Percentiles rank a stretch among this genome's conserved stretches.
Conservation (phyloP, 2,113 vertebrate genomes). For the Heterochromis multidens region DNA sequence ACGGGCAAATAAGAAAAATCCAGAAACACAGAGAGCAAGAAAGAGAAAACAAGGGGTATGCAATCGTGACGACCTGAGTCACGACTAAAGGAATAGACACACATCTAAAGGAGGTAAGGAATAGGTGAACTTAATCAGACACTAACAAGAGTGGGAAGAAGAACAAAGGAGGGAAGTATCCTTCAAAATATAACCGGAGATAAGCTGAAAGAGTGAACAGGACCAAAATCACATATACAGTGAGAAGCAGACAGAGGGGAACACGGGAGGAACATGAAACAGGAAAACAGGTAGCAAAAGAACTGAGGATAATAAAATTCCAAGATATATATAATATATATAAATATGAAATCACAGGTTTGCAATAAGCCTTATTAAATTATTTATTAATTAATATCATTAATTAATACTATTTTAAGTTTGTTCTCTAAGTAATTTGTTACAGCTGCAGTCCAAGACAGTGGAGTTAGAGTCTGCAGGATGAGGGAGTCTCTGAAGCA, state of each 20-base stretch:
- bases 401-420: no score
- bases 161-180: background rate
- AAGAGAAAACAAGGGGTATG: background rate
- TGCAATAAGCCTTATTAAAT: no score
- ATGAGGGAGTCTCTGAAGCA: background rate
- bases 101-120: background rate
- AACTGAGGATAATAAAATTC: no score
- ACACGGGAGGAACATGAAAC: background rate
- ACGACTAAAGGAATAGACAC: background rate
- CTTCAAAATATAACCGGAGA: background rate
- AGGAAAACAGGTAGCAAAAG: no score
- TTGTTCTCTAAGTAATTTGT: no score
- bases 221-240: background rate
- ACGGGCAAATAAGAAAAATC: no score
- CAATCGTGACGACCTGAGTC: background rate
- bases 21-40: background rate
- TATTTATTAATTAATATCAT: no score
- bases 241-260: background rate
- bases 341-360: background rate
- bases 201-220: background rate
- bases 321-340: no score
- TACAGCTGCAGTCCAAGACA: background rate
- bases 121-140: background rate
- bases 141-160: background rate
- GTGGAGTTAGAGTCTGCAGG: no score